Evolutionary conservation across 1,140 invertebrate species (phyloP), one percentile per base, ranked within the genome.

Genomic region (Anastrepha obliqua): DNA sequence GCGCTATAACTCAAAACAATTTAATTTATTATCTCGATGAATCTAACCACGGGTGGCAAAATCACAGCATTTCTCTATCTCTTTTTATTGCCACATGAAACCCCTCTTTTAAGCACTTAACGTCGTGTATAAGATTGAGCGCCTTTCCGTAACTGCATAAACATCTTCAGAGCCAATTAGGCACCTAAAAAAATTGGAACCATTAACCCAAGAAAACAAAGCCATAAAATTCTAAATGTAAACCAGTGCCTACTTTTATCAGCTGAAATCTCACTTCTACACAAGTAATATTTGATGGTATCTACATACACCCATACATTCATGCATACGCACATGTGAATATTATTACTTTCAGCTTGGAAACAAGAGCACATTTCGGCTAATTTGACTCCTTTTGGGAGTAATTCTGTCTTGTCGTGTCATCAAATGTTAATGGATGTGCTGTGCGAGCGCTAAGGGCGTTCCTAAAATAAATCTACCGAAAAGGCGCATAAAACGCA

Each of bases 401-500:
- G 67, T 74, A 74, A 74, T 74, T 74, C 67, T 47, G 67, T 42
- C 39, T n/a, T 74, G 67, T 74, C 67, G 17, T 74, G 67, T 74
- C 67, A 74, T 74, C 67, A 74, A 74, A 74, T 44, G 39, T 74
- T 74, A 74, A 74, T 74, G 67, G 67, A 74, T 74, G 67, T 39
- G 29, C 39, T 70, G 65, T 44, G 65, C 67, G 13, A 74, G 67
- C 67, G 42, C 65, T 70, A 13, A 17, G 67, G 42, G 67, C 67
- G 67, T 74, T 74, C 3, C 67, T 74, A 74, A 74, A 74, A 44
- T 42, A 47, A 74, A 74, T 15, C 42, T 11, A 74, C 39, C 44
- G 17, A 44, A 74, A 74, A 7, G 44, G 15, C 67, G 42, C 42
- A 74, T 74, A 47, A 74, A 67, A 67, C 64, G 7, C 64, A 67